A percentile compares a stretch with the other conserved stretches of the same genome.
phyloP scores from a whole-genome alignment of 2,797 vertebrate genomes.

The Sebastes nivosus region DNA sequence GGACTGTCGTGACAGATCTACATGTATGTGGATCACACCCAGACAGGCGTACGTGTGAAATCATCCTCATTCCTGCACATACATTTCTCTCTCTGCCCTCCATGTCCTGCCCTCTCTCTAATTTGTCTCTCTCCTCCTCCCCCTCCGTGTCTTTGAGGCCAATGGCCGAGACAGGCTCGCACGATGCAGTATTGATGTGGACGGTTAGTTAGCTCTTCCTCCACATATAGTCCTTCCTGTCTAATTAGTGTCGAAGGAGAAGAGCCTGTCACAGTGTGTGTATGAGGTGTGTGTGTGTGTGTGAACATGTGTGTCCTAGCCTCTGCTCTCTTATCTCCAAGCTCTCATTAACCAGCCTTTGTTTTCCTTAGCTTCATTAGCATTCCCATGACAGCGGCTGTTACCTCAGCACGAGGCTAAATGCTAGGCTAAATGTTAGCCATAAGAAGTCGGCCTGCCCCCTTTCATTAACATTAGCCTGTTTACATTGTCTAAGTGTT shows the following conservation, averaged over 20 bases:
- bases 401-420: slow-evolving; percentile 73
- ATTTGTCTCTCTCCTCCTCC: slow-evolving; percentile 53
- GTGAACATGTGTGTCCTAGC: slow-evolving; percentile 49
- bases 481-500: slow-evolving; percentile 64
- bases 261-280: slow-evolving; percentile 43
- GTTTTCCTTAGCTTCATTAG: slow-evolving; percentile 83
- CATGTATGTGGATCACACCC: slow-evolving; percentile 19
- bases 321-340: slow-evolving; percentile 75
- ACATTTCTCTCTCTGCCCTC: slow-evolving; percentile 29
- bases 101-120: slow-evolving; percentile 42
- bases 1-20: not conserved
- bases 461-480: slow-evolving; percentile 61
- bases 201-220: slow-evolving; percentile 75
- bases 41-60: slow-evolving; percentile 5
- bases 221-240: slow-evolving; percentile 74
- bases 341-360: slow-evolving; percentile 82
- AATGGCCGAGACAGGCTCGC: slow-evolving; percentile 52
- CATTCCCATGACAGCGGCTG: slow-evolving; percentile 77
- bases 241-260: slow-evolving; percentile 75
- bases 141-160: slow-evolving; percentile 47
- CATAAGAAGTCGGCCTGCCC: slow-evolving; percentile 50
- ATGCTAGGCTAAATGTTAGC: slow-evolving; percentile 68
- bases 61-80: slow-evolving; percentile 44
- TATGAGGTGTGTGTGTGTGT: slow-evolving; percentile 10
- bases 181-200: slow-evolving; percentile 73